Evolutionary conservation across 1,140 invertebrate species (phyloP), one percentile per base, ranked within the genome.

Genomic region (Phymorhynchus buccinoides): DNA sequence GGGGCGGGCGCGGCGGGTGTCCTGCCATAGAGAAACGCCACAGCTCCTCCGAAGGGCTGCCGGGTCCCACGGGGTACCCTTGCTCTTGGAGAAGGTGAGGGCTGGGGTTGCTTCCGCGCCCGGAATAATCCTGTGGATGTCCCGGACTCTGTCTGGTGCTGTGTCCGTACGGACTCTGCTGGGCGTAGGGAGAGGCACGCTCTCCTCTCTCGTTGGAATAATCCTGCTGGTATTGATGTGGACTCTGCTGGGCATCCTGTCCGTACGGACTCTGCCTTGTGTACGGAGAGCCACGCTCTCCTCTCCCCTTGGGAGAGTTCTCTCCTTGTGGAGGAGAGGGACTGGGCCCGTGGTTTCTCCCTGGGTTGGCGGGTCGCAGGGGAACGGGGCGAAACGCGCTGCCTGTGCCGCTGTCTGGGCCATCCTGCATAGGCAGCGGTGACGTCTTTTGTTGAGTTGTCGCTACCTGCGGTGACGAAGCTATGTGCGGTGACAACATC

Each of bases 371-470:
- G 27, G 73, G 73, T 22, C 73, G 35, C 16, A 18, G 9, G 14
- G 73, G 35, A 18, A 75, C 37, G 14, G 73, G 73, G 9, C 73
- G 73, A 37, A 75, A 75, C 27, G 73, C 73, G 37, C 73, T 41
- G 22, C 73, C 37, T 0, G 6, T 27, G 4, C 22, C 56, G n/a
- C 56, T 62, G 18, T 62, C 56, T 62, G 12, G 1, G 4, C 12
- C 14, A 22, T 27, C 56, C 56, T 62, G 14, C 56, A 22, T 62
- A 14, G n/a, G n/a, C 6, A 4, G 56, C 44, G 6, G 44, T 48
- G 44, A n/a, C n/a, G n/a, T n/a, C n/a, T n/a, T n/a, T n/a, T n/a
- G n/a, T n/a, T n/a, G n/a, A n/a, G n/a, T n/a, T n/a, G n/a, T n/a
- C n/a, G n/a, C n/a, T n/a, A n/a, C n/a, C n/a, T n/a, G n/a, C n/a